Base-by-base conservation (phyloP, 2,797 vertebrate species). In the Crocodylus rhombifer region DNA sequence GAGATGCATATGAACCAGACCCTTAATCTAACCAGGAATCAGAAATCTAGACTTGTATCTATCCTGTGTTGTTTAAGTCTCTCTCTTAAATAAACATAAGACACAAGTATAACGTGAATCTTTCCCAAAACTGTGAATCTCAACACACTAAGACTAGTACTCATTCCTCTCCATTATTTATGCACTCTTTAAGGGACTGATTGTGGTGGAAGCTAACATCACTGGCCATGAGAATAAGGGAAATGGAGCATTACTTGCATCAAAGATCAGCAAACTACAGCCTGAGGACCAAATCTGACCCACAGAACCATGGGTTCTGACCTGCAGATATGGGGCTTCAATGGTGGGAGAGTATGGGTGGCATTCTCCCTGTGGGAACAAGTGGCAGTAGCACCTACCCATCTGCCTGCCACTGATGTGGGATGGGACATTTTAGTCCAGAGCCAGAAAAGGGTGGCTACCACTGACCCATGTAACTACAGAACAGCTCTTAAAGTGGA, bases 21-120 rank as follows among this genome's bases (percentile, higher is more conserved):
- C 6, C 2, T 26, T 60, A 55, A 23, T 28, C 60, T 0, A 0
- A 78, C 79, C 0, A 1, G 42, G 14, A 42, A n/a, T 18, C 2
- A 0, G 60, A 76, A 74, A 58, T 15, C 2, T 58, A 84, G 4
- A 17, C 79, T 76, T 15, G 17, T n/a, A 65, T 7, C 3, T 4
- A 76, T 83, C 64, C 14, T 10, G 26, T 6, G 23, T 23, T 33
- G 88, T 71, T 77, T 9, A 80, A 80, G 71, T 36, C 33, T 0
- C 1, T 9, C 10, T 63, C n/a, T 61, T 33, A 12, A 7, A 75
- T 25, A 76, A 36, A 69, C 5, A 69, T 12, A 79, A 85, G 79
- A 28, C 0, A 0, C 3, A 83, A 28, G 12, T 30, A 89, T 61
- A 26, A 33, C 1, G 1, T 6, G 5, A 77, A 78, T 0, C 0